Conservation (phyloP, 2,113 vertebrate genomes). For the human region GRCh38 chr21:32193001-32193500, state of each 20-base stretch:
- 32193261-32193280: not conserved
- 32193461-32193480: not conserved
- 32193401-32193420: not conserved
- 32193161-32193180: not conserved
- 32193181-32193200: not conserved
- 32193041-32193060: not conserved
- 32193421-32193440: not conserved
- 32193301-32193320: not conserved
- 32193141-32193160: not conserved
- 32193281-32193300: not conserved
- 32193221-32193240: not conserved
- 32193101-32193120: not conserved
- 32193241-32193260: not conserved
- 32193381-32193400: not conserved
- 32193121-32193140: not conserved
- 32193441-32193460: not conserved
- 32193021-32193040: not conserved
- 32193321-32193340: not conserved
- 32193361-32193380: not conserved
- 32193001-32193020: not conserved
- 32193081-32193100: not conserved
- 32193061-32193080: not conserved
- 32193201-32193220: fast-evolving
- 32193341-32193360: not conserved
- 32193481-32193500: too few species aligned